Evolutionary conservation across 2,113 vertebrate genomes (phyloP).

Genomic region (Thamnophis sirtalis): DNA sequence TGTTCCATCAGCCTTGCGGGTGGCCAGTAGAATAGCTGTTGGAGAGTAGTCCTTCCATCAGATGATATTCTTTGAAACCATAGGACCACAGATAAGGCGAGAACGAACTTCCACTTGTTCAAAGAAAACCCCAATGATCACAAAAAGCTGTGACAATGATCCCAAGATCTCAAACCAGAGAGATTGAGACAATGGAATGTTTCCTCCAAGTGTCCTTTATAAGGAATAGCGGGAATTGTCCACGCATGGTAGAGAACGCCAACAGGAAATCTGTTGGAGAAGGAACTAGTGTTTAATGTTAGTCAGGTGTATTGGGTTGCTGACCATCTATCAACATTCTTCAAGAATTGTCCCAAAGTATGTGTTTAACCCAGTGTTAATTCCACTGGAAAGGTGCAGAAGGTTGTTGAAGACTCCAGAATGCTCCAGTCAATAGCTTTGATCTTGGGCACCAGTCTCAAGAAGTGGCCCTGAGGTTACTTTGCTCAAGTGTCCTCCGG

Average conservation of each 20-base stretch:
- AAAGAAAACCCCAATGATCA: neutral
- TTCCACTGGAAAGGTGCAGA: constrained; percentile 19
- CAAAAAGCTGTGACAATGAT: neutral
- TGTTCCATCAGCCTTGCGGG: neutral
- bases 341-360: constrained; percentile 35
- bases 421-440: constrained; percentile 48
- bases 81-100: neutral
- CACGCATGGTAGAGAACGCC: neutral
- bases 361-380: constrained; percentile 19
- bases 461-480: neutral
- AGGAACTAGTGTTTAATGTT: constrained; percentile 14
- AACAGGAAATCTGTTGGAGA: neutral
- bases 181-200: neutral
- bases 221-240: neutral
- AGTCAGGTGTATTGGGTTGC: neutral
- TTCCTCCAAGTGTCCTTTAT: neutral
- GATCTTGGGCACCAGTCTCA: constrained; percentile 29
- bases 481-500: neutral
- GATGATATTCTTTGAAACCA: neutral
- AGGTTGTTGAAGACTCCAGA: constrained; percentile 57
- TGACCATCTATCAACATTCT: constrained; percentile 10
- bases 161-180: neutral
- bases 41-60: neutral
- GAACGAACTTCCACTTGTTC: neutral
- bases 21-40: neutral